Evolutionary conservation across 2,888 invertebrate species (phyloP), one percentile per base, ranked within the genome.

Genomic region (Copidosoma aretas): DNA sequence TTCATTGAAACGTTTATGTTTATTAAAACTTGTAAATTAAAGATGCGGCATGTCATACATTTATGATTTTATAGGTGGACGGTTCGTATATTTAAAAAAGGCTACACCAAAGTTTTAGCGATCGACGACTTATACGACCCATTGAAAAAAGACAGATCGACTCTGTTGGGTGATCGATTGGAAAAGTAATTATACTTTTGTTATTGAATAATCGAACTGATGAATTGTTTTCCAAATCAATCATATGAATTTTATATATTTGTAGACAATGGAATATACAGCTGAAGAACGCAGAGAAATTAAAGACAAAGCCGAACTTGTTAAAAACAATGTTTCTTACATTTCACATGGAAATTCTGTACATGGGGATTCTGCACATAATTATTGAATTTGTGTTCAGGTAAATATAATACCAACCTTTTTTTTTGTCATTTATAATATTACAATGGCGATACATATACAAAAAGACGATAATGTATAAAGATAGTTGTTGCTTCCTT

Each of bases 41-140:
- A 8, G 14, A 41, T 14, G 15, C 2, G 8, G 25, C n/a, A n/a
- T n/a, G 15, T 24, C 25, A 56, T 5, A 15, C 15, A 3, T 24
- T 24, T 15, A 12, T 17, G 10, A 56, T 41, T n/a, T 59, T 87
- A 51, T 79, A 91, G 91, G 84, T 95, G 93, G 90, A 91, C 93
- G 65, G 85, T 92, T 78, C 91, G 90, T 8, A 84, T 93, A 77
- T 94, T 94, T 84, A 89, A 88, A 75, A 89, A 89, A 79, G 95
- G 94, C 0, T 89, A 89, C 76, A 87, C 86, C 67, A 89, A 92
- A 76, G 89, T 90, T 60, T 82, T 95, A 59, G 91, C 91, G 73
- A 87, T 90, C 56, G 86, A 88, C 32, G 95, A 95, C 83, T 85
- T 95, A 54, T 91, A 91, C 78, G 89, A 90, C 75, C 89, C 93